These are phyloP conservation scores for Probosciger aterrimus DNA, from an alignment of 2,113 vertebrate genomes.

Conservation along the genomic window DNA sequence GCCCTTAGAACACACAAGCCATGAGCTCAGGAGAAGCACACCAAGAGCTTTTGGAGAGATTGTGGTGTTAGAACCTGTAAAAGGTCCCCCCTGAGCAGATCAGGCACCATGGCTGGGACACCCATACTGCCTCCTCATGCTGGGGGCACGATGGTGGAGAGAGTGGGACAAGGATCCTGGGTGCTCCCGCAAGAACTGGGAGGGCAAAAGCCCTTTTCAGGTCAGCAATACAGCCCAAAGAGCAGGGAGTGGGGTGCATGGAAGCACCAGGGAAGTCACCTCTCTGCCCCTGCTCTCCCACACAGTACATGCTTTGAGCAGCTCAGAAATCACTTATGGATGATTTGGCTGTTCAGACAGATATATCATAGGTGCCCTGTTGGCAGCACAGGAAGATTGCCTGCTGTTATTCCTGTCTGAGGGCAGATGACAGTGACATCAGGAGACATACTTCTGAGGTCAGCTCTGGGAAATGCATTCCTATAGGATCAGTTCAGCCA, in stretches of 20 bases:
- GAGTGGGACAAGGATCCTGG: neutral
- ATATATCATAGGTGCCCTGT: neutral
- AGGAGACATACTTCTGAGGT: neutral
- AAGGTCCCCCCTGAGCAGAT: neutral
- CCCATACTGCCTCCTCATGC: neutral
- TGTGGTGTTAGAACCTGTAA: accelerated
- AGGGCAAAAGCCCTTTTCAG: neutral
- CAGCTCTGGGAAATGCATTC: neutral
- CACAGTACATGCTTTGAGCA: neutral
- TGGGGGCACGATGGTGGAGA: accelerated
- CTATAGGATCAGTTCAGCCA: neutral
- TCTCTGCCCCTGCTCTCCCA: neutral
- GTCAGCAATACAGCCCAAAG: neutral
- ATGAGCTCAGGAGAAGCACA: neutral
- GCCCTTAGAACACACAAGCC: accelerated
- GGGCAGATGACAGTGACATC: neutral
- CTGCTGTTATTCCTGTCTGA: neutral
- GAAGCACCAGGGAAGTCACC: neutral
- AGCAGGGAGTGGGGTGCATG: neutral
- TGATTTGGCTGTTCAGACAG: neutral
- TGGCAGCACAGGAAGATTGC: neutral
- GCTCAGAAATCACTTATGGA: neutral
- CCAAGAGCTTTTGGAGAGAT: accelerated
- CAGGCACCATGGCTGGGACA: neutral
- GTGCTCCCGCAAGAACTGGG: accelerated